Conservation (phyloP, 2,113 vertebrate species). For the Ailuropoda melanoleuca region DNA sequence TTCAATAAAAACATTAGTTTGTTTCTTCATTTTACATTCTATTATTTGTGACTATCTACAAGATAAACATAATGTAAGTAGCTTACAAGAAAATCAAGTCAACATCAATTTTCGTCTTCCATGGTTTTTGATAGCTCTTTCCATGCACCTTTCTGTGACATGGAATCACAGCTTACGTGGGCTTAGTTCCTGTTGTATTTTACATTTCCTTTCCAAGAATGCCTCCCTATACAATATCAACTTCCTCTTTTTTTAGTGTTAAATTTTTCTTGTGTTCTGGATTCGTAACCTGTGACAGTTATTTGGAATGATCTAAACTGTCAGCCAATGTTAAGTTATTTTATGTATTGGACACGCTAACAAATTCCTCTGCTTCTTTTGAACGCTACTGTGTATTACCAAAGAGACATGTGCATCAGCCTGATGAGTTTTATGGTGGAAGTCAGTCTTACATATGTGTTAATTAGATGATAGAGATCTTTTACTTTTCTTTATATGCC, state of each 20-base stretch:
- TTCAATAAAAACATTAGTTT: background rate
- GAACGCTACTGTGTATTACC: background rate
- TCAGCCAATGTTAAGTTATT: background rate
- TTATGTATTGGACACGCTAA: background rate
- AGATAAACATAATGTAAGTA: background rate
- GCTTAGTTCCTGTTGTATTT: background rate
- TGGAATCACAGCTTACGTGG: background rate
- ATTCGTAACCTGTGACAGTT: background rate
- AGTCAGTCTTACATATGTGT: background rate
- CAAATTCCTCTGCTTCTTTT: background rate
- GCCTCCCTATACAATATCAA: background rate
- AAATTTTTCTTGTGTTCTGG: constrained; percentile 8
- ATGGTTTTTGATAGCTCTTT: background rate
- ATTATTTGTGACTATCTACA: background rate
- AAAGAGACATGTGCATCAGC: background rate
- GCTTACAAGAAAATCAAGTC: background rate
- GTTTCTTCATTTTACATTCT: background rate
- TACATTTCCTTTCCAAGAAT: background rate
- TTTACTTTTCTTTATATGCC: background rate
- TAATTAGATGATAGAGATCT: background rate
- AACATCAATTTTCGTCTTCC: background rate
- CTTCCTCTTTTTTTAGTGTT: background rate
- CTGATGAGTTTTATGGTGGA: background rate
- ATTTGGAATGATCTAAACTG: background rate
- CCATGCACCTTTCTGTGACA: background rate